phyloP scores from a whole-genome alignment of 2,797 vertebrate genomes.

The Eulemur mongoz region DNA sequence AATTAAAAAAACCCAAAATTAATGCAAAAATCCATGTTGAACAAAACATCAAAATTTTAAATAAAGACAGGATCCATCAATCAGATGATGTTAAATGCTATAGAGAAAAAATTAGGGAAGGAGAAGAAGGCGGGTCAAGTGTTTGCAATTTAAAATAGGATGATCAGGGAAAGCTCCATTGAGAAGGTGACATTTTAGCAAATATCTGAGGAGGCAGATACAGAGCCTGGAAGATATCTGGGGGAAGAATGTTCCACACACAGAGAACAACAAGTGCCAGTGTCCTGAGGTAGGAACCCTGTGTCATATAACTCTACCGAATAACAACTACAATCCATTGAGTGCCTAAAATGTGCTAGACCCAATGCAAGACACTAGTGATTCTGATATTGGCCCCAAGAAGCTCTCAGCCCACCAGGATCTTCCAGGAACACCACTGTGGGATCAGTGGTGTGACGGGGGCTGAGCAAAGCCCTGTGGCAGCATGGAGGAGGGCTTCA shows the following conservation, averaged over 20 bases:
- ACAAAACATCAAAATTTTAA: background rate
- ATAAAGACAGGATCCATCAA: background rate
- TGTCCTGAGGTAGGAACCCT: background rate
- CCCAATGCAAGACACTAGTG: background rate
- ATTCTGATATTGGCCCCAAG: background rate
- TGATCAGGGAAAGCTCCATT: background rate
- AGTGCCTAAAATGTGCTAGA: background rate
- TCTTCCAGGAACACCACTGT: background rate
- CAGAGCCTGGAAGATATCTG: background rate
- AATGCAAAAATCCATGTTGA: background rate
- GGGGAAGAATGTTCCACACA: background rate
- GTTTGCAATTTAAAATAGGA: background rate
- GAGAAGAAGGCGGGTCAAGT: background rate
- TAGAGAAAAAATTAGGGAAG: constrained; percentile 6
- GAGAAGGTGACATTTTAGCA: background rate
- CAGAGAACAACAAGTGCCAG: background rate
- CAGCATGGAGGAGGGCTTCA: background rate
- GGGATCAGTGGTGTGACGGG: background rate
- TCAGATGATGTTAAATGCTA: background rate
- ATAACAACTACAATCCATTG: background rate
- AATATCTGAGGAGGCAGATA: background rate
- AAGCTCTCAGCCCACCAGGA: background rate
- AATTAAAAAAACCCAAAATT: background rate
- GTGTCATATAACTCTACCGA: background rate
- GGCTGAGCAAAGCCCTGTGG: background rate